Evolutionary conservation across 1,140 invertebrate genomes (phyloP).

Genomic region (Pollicipes pollicipes): DNA sequence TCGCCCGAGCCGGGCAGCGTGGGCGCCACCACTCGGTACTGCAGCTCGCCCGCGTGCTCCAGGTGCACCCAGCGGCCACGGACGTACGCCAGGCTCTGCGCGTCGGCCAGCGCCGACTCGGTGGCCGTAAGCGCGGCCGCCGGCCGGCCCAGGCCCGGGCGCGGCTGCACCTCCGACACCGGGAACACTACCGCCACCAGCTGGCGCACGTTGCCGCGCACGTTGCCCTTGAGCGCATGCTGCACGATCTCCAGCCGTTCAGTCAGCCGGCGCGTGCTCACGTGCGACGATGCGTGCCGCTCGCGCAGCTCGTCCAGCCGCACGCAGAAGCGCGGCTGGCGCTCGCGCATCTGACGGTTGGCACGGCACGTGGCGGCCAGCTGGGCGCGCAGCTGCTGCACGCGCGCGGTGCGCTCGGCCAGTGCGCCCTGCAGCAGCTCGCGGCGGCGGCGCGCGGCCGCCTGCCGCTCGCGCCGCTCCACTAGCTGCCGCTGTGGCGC

Average conservation of each 20-base stretch:
- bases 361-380: background rate
- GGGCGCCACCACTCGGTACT: conserved; percentile 53
- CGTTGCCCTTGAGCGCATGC: conserved; percentile 37
- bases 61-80: conserved; percentile 49
- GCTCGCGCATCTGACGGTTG: conserved; percentile 22
- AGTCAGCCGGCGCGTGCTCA: background rate
- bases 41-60: conserved; percentile 39
- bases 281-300: background rate
- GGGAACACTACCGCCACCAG: conserved; percentile 59
- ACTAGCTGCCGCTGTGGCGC: conserved; percentile 23
- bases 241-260: conserved; percentile 9
- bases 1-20: conserved; percentile 55
- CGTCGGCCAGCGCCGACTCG: conserved; percentile 51
- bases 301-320: conserved; percentile 7
- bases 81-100: conserved; percentile 50
- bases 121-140: conserved; percentile 28
- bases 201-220: conserved; percentile 42
- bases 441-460: background rate
- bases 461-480: conserved; percentile 3
- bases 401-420: background rate
- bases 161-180: conserved; percentile 38
- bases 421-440: background rate
- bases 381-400: background rate
- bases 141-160: conserved; percentile 33
- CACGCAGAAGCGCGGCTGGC: conserved; percentile 4